A percentile compares a stretch with the other conserved stretches of the same genome.
These are phyloP conservation scores for Carassius auratus DNA, from an alignment of 2,113 vertebrate genomes.

Conservation along the genomic window DNA sequence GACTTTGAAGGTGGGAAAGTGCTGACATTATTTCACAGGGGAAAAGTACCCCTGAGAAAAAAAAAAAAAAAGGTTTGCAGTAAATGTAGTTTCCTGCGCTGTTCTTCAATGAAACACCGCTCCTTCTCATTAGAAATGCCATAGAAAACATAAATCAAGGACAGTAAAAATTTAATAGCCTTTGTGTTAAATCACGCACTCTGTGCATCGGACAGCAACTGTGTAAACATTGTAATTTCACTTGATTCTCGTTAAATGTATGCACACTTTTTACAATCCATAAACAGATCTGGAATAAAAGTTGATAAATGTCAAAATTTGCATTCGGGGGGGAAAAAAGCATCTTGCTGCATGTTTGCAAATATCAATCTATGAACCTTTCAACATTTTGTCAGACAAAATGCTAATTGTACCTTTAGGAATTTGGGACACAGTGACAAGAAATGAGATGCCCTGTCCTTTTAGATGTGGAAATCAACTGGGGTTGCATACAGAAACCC, in stretches of 20 bases:
- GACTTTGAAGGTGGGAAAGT: conserved; percentile 99
- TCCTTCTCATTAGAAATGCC: conserved; percentile 96
- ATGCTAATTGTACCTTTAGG: conserved; percentile 99
- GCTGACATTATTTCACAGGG: conserved; percentile 99
- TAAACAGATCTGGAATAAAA: conserved; percentile 99
- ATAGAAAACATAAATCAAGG: conserved; percentile 97
- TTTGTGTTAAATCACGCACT: conserved; percentile 98
- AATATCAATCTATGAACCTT: conserved; percentile 99
- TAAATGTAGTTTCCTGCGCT: conserved; percentile 98
- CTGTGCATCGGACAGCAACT: conserved; percentile 95
- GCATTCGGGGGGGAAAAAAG: conserved; percentile 89
- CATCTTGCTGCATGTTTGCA: conserved; percentile 96
- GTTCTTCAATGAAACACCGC: conserved; percentile 92
- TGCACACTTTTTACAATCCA: conserved; percentile 99
- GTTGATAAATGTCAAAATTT: conserved; percentile 99
- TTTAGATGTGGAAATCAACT: conserved; percentile 93
- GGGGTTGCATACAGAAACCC: conserved; percentile 92
- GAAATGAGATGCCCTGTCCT: conserved; percentile 99
- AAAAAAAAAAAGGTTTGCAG: conserved; percentile 82
- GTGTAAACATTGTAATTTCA: conserved; percentile 99
- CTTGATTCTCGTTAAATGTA: conserved; percentile 98
- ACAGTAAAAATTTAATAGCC: conserved; percentile 99
- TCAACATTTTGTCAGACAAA: conserved; percentile 99
- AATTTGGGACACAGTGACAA: conserved; percentile 99
- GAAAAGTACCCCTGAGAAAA: conserved; percentile 88